A percentile compares a stretch with the other conserved stretches of the same genome.
Evolutionary conservation across 2,113 vertebrate species (phyloP).

Genomic region (Neofelis nebulosa): DNA sequence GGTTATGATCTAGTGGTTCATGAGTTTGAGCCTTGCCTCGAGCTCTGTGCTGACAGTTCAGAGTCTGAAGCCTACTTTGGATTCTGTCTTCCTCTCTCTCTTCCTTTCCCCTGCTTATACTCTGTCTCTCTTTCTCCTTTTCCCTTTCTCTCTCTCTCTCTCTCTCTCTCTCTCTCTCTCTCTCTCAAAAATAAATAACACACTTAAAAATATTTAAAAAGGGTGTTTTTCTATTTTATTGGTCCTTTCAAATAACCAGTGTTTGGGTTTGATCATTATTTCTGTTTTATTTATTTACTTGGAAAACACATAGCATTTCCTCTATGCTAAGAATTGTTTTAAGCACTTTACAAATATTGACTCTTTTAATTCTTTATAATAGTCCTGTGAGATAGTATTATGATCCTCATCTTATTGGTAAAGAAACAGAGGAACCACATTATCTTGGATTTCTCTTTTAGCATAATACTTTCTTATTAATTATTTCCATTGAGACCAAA

Average conservation of each 20-base stretch:
- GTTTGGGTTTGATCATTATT: neutral
- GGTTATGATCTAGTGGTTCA: no score
- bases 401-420: neutral
- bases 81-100: no score
- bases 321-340: neutral
- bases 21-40: no score
- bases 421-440: neutral
- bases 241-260: neutral
- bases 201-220: no score
- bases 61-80: no score
- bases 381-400: neutral
- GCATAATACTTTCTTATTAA: neutral
- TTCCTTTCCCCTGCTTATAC: no score
- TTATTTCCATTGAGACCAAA: neutral
- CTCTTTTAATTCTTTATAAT: neutral
- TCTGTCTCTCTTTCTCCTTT: no score
- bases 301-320: neutral
- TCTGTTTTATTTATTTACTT: slow-evolving; percentile 10
- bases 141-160: no score
- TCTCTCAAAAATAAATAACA: no score
- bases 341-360: neutral
- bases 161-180: no score
- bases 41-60: no score
- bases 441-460: neutral
- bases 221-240: neutral